Base-by-base conservation (phyloP, 2,113 vertebrate genomes). In the Poicephalus gulielmi region DNA sequence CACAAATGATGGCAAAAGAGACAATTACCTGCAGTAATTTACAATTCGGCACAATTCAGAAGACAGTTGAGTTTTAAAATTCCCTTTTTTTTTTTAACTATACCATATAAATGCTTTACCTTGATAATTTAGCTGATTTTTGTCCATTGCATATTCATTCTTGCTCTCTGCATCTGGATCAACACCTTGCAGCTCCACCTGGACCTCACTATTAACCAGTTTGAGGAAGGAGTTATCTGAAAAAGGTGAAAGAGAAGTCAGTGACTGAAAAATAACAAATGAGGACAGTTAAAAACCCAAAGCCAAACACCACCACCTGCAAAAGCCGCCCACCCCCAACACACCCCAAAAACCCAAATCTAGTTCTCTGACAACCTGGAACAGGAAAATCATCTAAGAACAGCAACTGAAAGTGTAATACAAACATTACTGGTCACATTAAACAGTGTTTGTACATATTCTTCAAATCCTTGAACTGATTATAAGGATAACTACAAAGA, bases 41-140 rank as follows among this genome's bases (percentile, higher is more conserved):
- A 80, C 18, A 44, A 43, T 81, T 87, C 13, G 77, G 28, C 92
- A 77, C 96, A 98, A 55, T 97, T 91, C n/a, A 62, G 63, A 82
- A 94, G 16, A 94, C 81, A 76, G 4, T 0, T 9, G 3, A 59
- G 6, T 8, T 71, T 49, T 43, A 44, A 33, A 50, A 53, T 83
- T 43, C 50, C 19, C 30, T 22, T 50, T 69, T 74, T 66, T 22
- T 66, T 22, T 24, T 27, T n/a, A n/a, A 82, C 46, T 85, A 92
- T 95, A 95, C 50, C 47, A 81, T 59, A 74, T 25, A 73, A 87
- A 97, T 86, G 89, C 88, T 4, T 96, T 99, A 98, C 98, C 97
- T 97, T 97, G 97, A 96, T 91, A 98, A 95, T 96, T 98, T 89
- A 96, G 98, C 95, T 98, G 98, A 88, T 96, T 97, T 94, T 92